Conservation (phyloP, 1,140 invertebrate species). For the Drosophila sulfurigaster region DNA sequence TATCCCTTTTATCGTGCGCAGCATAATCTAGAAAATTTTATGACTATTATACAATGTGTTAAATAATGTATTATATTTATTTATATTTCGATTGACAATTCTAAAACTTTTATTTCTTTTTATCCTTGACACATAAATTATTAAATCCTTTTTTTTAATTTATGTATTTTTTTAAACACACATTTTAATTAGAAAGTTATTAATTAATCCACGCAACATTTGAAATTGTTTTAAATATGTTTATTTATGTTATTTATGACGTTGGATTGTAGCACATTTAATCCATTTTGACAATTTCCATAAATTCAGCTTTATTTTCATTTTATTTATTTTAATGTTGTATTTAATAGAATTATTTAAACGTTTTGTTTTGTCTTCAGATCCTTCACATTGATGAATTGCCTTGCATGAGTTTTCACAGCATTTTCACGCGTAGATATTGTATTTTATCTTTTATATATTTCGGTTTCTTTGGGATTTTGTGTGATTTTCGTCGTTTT, state of each 20-base stretch:
- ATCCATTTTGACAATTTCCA: slow-evolving; percentile 4
- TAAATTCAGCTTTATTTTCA: background rate
- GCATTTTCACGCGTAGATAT: slow-evolving; percentile 44
- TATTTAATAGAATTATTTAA: background rate
- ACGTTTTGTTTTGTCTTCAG: slow-evolving; percentile 12
- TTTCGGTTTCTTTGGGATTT: slow-evolving; percentile 33
- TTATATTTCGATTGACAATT: background rate
- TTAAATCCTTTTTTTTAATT: background rate
- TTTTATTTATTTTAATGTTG: slow-evolving; percentile 27
- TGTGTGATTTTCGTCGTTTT: background rate
- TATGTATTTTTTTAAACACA: background rate
- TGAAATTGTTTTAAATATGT: background rate
- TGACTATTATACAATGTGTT: background rate
- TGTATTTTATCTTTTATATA: slow-evolving; percentile 20
- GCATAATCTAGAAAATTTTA: background rate
- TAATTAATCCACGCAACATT: background rate
- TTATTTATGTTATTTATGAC: slow-evolving; percentile 6
- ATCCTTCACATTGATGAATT: slow-evolving; percentile 29
- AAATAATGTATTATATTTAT: background rate
- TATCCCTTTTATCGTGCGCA: background rate
- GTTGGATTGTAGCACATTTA: slow-evolving; percentile 4
- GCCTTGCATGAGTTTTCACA: slow-evolving; percentile 20
- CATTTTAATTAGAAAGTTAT: background rate
- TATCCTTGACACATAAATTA: background rate
- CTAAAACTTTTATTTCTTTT: background rate